Conservation (phyloP, 2,113 vertebrate species). For the Labrus mixtus region DNA sequence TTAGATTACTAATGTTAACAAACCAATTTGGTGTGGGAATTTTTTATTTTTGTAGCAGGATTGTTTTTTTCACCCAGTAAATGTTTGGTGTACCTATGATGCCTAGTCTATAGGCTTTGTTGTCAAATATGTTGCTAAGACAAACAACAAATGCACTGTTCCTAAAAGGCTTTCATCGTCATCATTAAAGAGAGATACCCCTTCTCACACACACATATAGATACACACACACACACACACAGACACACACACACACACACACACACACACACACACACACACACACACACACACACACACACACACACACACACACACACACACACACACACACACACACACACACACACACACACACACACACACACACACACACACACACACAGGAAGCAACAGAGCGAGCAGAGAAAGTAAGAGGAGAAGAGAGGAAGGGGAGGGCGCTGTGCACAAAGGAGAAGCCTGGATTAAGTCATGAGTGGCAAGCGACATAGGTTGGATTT, state of each 20-base stretch:
- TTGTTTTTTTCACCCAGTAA: too few species aligned
- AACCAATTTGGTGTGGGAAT: too few species aligned
- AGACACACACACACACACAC: not conserved
- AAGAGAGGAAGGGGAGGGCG: constrained; percentile 59
- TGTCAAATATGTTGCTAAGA: too few species aligned
- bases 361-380: not conserved
- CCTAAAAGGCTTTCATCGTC: too few species aligned
- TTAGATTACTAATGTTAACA: too few species aligned
- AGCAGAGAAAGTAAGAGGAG: constrained; percentile 64
- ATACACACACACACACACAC: too few species aligned
- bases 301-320: not conserved
- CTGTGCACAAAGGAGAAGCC: constrained; percentile 86
- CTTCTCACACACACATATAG: not conserved
- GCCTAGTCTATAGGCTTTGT: too few species aligned
- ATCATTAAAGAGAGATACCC: too few species aligned
- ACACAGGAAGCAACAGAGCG: constrained; percentile 27
- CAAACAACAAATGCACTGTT: too few species aligned
- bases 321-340: not conserved
- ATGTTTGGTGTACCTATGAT: too few species aligned
- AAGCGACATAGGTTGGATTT: constrained; percentile 93
- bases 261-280: not conserved
- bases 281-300: not conserved
- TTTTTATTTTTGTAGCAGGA: too few species aligned
- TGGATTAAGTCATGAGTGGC: constrained; percentile 89
- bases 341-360: not conserved